Evolutionary conservation across 1,140 invertebrate genomes (phyloP), one percentile per base, ranked within the genome.

Genomic region (Drosophila watanabei): DNA sequence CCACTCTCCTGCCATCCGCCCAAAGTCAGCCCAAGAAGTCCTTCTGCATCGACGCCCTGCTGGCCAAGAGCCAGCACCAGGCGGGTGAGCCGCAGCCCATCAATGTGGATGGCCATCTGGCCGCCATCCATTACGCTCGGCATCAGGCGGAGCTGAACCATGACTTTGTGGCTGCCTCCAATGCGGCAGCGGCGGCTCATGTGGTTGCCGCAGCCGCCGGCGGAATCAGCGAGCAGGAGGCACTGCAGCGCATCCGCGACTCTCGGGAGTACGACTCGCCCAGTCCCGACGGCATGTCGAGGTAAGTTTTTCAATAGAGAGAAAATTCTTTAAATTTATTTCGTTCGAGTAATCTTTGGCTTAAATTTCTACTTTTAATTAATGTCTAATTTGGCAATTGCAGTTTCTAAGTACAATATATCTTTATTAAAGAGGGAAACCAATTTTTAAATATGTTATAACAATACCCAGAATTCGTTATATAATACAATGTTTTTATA

Each of bases 31-130:
- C 92, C 10, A 95, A 95, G 59, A 95, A 94, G 11, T 96, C 95
- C 0, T 96, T 96, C 80, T 96, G 95, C 80, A 96, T 96, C 59
- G 95, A 96, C 56, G 95, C 95, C 0, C 86, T 96, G n/a, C 80
- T 96, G 14, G 95, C 93, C 32, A 93, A 93, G 70, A 93, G 75
- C 46, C 92, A 76, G 56, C 69, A 82, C 45, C 77, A 70, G 37
- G 20, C 72, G 30, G 68, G 58, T n/a, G 75, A 78, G 39, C 57
- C 41, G 32, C 72, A 14, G 14, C 65, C 16, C 28, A 81, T 85
- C 33, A 75, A 89, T 18, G 81, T 79, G 18, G 86, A 80, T 5
- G 86, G 92, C 61, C 91, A 89, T 8, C 46, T 92, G 18, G 90
- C 77, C 8, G 82, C 91, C 5, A 28, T 92, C 16, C 87, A 92